A percentile compares a stretch with the other conserved stretches of the same genome.
These are phyloP conservation scores for Drosophila truncata DNA, from an alignment of 1,140 invertebrate genomes.

Conservation along the genomic window DNA sequence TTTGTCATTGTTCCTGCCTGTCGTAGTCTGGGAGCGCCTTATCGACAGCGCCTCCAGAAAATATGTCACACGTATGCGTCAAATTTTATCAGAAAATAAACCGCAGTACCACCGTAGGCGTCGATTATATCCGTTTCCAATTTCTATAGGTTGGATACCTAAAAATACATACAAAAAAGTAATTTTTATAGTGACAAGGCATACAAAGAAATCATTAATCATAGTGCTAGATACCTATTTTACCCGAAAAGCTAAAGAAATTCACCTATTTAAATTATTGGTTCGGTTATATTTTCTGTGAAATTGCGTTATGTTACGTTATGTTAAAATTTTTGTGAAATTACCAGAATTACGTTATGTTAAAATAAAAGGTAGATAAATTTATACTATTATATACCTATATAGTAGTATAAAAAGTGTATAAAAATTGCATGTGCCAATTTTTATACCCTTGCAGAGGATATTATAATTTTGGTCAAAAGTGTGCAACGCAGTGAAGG, in stretches of 20 bases:
- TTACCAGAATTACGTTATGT: background rate
- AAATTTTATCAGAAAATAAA: constrained; percentile 76
- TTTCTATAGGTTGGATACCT: too few species aligned
- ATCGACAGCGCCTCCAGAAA: constrained; percentile 80
- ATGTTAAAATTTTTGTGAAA: background rate
- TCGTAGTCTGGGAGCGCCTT: constrained; percentile 58
- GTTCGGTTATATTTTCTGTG: background rate
- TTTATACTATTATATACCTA: too few species aligned
- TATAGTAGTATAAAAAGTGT: constrained; percentile 1
- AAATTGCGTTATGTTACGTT: too few species aligned
- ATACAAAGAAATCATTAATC: too few species aligned
- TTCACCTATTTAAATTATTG: background rate
- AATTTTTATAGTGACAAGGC: too few species aligned
- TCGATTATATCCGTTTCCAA: constrained; percentile 6
- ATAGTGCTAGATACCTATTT: too few species aligned
- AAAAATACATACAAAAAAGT: too few species aligned
- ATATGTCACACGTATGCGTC: constrained; percentile 79
- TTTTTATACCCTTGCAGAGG: too few species aligned
- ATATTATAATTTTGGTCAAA: too few species aligned
- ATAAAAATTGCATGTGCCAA: constrained; percentile 46
- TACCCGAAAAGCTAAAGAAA: too few species aligned
- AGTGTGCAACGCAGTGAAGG: too few species aligned
- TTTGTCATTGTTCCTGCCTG: constrained; percentile 6
- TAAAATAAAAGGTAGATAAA: too few species aligned
- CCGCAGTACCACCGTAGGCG: constrained; percentile 56